Evolutionary conservation across 2,113 vertebrate species (phyloP), one percentile per base, ranked within the genome.

Genomic region (Epinephelus fuscoguttatus): DNA sequence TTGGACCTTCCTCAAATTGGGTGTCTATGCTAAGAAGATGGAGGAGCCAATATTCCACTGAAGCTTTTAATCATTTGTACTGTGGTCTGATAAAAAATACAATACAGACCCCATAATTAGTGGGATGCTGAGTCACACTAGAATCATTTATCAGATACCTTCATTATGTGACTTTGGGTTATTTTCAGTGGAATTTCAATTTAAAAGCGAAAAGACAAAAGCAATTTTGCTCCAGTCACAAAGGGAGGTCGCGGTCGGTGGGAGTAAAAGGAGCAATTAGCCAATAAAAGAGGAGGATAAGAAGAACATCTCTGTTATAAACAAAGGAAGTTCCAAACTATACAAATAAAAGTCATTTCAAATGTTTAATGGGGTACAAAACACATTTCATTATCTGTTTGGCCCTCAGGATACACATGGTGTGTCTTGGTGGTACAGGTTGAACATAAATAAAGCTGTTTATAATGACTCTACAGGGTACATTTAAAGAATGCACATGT

Each of bases 21-120:
- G 60, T 14, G 30, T 70, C 49, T 42, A 42, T 18, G 14, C n/a
- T 33, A 27, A 69, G 45, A 19, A 21, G 62, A 37, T 50, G 27
- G 5, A 37, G 47, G 56, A 66, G 45, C 40, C 78, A 74, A 70
- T 56, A 19, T 50, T 4, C 37, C 56, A 21, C 1, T 69, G 47
- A 57, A 56, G 78, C 25, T 52, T 67, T 61, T 67, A 52, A 45
- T 81, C n/a, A 81, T 57, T 59, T 69, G 21, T 17, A 11, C 42
- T 11, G n/a, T 25, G 9, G 21, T 33, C 14, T 0, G 0, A 30
- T 13, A 47, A n/a, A 73, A 53, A 62, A 27, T 3, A 52, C 11
- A 70, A 70, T 13, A 62, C 37, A 40, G 2, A 53, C 17, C 12
- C 30, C 21, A 25, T 37, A 78, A 42, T 53, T 12, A 53, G 19